Percentiles rank a stretch among this genome's conserved stretches.
These are phyloP conservation scores for Gastrophysa polygoni DNA, from an alignment of 2,888 invertebrate genomes.

Conservation along the genomic window DNA sequence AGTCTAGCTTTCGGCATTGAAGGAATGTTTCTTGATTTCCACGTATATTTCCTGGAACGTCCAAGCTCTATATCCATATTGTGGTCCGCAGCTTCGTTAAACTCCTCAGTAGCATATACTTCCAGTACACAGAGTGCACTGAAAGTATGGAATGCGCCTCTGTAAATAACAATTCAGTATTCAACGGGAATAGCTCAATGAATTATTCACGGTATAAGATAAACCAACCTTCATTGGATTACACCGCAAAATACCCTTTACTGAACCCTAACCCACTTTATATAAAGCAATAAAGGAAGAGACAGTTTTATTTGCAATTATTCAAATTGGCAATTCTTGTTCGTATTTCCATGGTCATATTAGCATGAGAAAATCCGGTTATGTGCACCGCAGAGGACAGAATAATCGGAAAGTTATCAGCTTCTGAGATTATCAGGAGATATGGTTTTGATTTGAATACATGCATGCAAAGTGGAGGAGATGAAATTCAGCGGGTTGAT, in stretches of 20 bases:
- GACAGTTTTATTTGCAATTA: conserved; percentile 27
- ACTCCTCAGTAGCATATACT: no score
- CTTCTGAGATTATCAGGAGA: conserved; percentile 38
- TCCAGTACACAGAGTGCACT: no score
- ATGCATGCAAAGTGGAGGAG: conserved; percentile 26
- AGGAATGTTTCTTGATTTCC: no score
- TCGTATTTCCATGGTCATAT: conserved; percentile 34
- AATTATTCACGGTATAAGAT: background rate
- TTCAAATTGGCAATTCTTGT: conserved; percentile 24
- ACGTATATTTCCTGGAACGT: no score
- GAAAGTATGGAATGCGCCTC: background rate
- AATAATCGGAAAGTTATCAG: conserved; percentile 42
- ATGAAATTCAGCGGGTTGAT: conserved; percentile 8
- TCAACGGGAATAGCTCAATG: background rate
- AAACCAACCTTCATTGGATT: background rate
- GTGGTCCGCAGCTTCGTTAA: no score
- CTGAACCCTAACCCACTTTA: conserved; percentile 1
- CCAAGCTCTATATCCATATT: no score
- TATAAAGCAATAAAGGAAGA: conserved; percentile 7
- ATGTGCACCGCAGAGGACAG: conserved; percentile 30
- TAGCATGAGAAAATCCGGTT: conserved; percentile 36
- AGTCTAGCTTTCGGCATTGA: no score
- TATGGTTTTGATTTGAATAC: conserved; percentile 41
- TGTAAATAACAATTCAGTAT: background rate
- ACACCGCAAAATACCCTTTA: background rate